Percentiles rank a stretch among this genome's conserved stretches.
phyloP scores from a whole-genome alignment of 1,140 invertebrate species.

The Psix sp. region DNA sequence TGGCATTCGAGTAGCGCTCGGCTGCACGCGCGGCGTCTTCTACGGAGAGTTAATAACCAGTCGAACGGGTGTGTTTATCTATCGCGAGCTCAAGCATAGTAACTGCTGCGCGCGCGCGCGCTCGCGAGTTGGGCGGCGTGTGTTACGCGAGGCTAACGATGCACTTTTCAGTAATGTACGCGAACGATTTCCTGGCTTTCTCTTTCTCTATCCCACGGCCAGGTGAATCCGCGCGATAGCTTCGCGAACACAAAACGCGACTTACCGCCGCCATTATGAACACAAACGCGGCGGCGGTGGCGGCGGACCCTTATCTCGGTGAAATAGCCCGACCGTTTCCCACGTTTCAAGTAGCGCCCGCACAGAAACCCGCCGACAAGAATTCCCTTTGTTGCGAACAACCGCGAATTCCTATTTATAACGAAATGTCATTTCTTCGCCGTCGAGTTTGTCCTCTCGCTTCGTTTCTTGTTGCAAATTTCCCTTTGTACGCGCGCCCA shows the following conservation, averaged over 20 bases:
- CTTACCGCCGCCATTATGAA: constrained; percentile 66
- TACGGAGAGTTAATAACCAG: constrained; percentile 50
- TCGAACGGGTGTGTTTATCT: constrained; percentile 33
- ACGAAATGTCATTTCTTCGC: constrained; percentile 55
- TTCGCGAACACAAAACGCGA: constrained; percentile 54
- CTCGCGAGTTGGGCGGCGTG: constrained; percentile 24
- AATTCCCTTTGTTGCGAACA: constrained; percentile 54
- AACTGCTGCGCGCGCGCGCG: constrained; percentile 7
- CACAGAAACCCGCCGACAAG: constrained; percentile 53
- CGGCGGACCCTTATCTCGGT: constrained; percentile 64
- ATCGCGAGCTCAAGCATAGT: constrained; percentile 6
- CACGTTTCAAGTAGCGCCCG: constrained; percentile 66
- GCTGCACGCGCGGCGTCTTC: constrained; percentile 9
- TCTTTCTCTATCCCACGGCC: constrained; percentile 60
- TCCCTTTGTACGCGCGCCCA: constrained; percentile 32
- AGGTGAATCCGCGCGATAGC: constrained; percentile 68
- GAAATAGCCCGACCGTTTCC: constrained; percentile 68
- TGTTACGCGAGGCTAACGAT: constrained; percentile 42
- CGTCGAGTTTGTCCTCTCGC: constrained; percentile 18
- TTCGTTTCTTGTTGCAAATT: constrained; percentile 34
- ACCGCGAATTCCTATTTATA: constrained; percentile 62
- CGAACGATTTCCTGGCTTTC: constrained; percentile 70
- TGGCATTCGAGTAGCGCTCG: constrained; percentile 12
- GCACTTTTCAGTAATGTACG: constrained; percentile 42
- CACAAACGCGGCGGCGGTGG: constrained; percentile 36